These are phyloP conservation scores for Ramphastos sulfuratus DNA, from an alignment of 2,113 vertebrate species.

Conservation along the genomic window DNA sequence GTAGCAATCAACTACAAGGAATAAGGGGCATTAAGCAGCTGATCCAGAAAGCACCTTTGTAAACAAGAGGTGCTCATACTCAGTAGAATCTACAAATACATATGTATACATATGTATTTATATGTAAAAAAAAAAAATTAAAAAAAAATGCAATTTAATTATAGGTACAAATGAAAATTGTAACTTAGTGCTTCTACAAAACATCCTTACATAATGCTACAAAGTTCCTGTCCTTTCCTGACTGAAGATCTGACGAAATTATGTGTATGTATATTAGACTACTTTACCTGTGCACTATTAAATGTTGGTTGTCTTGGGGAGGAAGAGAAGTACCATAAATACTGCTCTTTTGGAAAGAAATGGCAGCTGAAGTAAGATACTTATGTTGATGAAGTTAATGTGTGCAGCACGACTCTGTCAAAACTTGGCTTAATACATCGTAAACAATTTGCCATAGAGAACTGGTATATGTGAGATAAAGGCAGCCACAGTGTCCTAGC, in stretches of 20 bases:
- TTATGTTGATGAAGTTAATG: slow-evolving; percentile 1
- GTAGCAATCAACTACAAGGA: not conserved
- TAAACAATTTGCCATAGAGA: slow-evolving; percentile 1
- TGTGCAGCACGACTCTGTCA: not conserved
- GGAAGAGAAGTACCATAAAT: not conserved
- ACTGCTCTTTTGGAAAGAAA: not conserved
- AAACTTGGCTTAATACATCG: not conserved
- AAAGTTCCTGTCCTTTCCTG: not conserved
- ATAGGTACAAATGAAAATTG: not conserved
- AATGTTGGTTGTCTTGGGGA: not conserved
- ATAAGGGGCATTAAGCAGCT: not conserved
- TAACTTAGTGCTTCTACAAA: not conserved
- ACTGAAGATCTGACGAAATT: not conserved
- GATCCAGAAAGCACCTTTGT: not conserved
- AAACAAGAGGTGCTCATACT: not conserved
- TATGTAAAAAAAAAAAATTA: not conserved
- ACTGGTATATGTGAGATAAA: not conserved
- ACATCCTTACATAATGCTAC: not conserved
- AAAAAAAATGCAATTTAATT: not conserved
- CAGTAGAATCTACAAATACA: not conserved
- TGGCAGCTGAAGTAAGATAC: not conserved
- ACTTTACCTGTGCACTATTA: not conserved
- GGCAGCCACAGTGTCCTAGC: not conserved
- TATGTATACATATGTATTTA: not conserved
- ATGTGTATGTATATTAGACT: not conserved